These are phyloP conservation scores for Antennarius maculatus DNA, from an alignment of 2,797 vertebrate species.

Conservation along the genomic window DNA sequence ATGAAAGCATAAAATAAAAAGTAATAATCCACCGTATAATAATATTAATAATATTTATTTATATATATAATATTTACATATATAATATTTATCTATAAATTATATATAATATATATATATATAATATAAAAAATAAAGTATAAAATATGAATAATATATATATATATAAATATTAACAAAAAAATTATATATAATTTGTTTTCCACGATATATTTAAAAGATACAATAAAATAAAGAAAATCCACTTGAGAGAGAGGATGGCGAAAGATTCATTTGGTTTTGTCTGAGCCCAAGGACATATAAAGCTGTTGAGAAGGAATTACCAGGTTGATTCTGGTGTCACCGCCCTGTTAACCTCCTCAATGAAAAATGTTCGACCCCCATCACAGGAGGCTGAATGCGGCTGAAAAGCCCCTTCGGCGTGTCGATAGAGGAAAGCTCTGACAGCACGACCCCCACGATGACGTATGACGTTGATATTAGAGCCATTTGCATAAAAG, in stretches of 20 bases:
- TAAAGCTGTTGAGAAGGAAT: conserved; percentile 64
- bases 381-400: conserved; percentile 1
- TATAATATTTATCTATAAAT: background rate
- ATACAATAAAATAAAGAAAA: background rate
- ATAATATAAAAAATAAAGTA: too few relatives aligned
- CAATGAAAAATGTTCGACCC: conserved; percentile 34
- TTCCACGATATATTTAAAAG: conserved; percentile 1
- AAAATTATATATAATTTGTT: background rate
- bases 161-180: too few relatives aligned
- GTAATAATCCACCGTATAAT: too few relatives aligned
- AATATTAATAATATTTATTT: too few relatives aligned
- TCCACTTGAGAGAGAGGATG: background rate
- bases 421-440: conserved; percentile 13
- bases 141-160: too few relatives aligned
- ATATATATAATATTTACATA: background rate
- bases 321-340: conserved; percentile 80
- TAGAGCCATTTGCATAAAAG: background rate
- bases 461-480: background rate
- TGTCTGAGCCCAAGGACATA: conserved; percentile 47
- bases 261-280: conserved; percentile 23
- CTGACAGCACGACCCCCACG: background rate
- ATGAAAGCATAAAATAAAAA: too few relatives aligned
- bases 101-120: too few relatives aligned
- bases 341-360: conserved; percentile 67
- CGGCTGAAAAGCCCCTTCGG: conserved; percentile 45